Base-by-base conservation (phyloP, 2,113 vertebrate genomes). In the Macrotis lagotis region DNA sequence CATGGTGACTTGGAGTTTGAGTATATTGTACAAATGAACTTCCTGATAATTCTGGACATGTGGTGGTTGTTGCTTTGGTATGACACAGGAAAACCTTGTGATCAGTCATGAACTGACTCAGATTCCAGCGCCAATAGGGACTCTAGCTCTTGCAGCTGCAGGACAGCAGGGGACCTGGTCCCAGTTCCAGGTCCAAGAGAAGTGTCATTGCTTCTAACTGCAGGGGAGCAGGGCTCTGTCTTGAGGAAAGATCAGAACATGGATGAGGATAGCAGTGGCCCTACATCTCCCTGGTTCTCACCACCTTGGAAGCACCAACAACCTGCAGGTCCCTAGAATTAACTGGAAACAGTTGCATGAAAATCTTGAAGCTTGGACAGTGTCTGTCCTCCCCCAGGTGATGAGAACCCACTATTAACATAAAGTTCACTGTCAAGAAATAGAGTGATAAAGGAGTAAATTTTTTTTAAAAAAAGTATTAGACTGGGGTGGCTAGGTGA, bases 321-420 rank as follows among this genome's bases (percentile, higher is more conserved):
- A 74, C 16, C 22, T 74, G 37, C 31, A n/a, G 3, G 19, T 5
- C 12, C 37, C 37, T 37, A 74, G 31, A n/a, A 74, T 14, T 66
- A 66, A 11, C 66, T n/a, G 37, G n/a, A 74, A 74, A n/a, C 37
- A 74, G 31, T 12, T 19, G 5, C 37, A 74, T 74, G 37, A n/a
- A 74, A n/a, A n/a, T 14, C 37, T n/a, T n/a, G 28, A 74, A n/a
- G 37, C 31, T 74, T 74, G 16, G 66, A 6, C 31, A 74, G 66
- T n/a, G 4, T 5, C 37, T 74, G 4, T 12, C 3, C 4, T n/a
- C 14, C 4, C 14, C 0, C 2, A 74, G 4, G 37, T n/a, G 16
- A 74, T n/a, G 1, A 74, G 1, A 74, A 16, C 14, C 16, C 5
- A 74, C 16, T 5, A n/a, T 74, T 74, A n/a, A 74, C 31, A n/a